Evolutionary conservation across 2,888 invertebrate genomes (phyloP), one percentile per base, ranked within the genome.

Genomic region (Pseudeuparius sepicola): DNA sequence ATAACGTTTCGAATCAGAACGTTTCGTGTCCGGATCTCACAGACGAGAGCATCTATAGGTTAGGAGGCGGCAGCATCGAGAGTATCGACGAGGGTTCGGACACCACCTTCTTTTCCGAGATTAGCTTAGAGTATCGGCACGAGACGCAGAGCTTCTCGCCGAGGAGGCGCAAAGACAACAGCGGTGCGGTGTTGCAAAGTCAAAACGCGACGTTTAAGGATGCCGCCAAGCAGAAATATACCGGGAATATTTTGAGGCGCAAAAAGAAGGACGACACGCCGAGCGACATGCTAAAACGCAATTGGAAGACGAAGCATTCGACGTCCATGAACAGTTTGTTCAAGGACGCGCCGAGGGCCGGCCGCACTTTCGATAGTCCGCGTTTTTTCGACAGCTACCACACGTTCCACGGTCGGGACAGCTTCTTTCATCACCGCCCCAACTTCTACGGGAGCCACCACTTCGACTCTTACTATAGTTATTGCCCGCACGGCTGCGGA

Each of bases 291-390:
- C 33, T 57, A 10, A 52, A 48, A 28, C 47, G 50, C n/a, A 52
- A 50, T 32, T 49, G 49, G 50, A 60, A 57, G 44, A 51, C 60
- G 28, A 64, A 63, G 47, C 63, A 64, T 42, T 63, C 62, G 12
- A 48, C 54, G 16, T 64, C 64, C 7, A 55, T 63, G 57, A 58
- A 59, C 14, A 61, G 59, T 45, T 44, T 64, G 31, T 43, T 50
- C 4, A 44, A 45, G 31, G 38, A 42, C n/a, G 12, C 27, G 14
- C 39, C 42, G 12, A 41, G 36, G 32, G 40, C 28, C 34, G 38
- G 25, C 25, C 36, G 18, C 14, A 37, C 27, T 7, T 20, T 20
- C n/a, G n/a, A 20, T 20, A n/a, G n/a, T 9, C 47, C 47, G 4
- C 24, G 32, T 23, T 34, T 29, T 30, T 53, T 50, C 31, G 50